Percentiles rank a stretch among this genome's conserved stretches.
phyloP scores from a whole-genome alignment of 1,140 invertebrate species.

The Nymphalis io region DNA sequence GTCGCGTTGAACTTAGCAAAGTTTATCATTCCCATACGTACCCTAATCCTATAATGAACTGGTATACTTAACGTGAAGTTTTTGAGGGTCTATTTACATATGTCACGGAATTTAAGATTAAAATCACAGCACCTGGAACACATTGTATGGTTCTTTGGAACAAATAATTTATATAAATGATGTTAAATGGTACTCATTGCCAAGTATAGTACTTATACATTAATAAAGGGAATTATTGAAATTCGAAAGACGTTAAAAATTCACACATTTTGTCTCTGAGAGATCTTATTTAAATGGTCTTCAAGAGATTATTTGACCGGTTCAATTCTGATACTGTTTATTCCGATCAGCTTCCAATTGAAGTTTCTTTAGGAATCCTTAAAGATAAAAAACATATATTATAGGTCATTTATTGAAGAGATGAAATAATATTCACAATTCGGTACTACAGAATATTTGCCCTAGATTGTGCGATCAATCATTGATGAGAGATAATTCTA shows the following conservation, averaged over 20 bases:
- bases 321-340: background rate
- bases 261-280: background rate
- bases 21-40: conserved; percentile 13
- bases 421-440: too few species aligned
- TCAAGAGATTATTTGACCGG: background rate
- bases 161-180: background rate
- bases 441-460: background rate
- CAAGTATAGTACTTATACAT: background rate
- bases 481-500: background rate
- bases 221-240: background rate
- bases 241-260: background rate
- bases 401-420: too few species aligned
- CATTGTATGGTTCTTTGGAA: background rate
- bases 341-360: background rate
- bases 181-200: background rate
- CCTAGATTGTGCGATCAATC: background rate
- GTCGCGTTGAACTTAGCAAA: background rate
- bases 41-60: conserved; percentile 27
- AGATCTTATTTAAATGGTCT: background rate
- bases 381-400: too few species aligned
- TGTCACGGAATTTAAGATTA: conserved; percentile 10
- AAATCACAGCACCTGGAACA: conserved; percentile 6
- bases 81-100: conserved; percentile 24
- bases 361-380: background rate
- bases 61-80: conserved; percentile 25